Base-by-base conservation (phyloP, 2,888 invertebrate genomes). In the Platerodrilus igneus region DNA sequence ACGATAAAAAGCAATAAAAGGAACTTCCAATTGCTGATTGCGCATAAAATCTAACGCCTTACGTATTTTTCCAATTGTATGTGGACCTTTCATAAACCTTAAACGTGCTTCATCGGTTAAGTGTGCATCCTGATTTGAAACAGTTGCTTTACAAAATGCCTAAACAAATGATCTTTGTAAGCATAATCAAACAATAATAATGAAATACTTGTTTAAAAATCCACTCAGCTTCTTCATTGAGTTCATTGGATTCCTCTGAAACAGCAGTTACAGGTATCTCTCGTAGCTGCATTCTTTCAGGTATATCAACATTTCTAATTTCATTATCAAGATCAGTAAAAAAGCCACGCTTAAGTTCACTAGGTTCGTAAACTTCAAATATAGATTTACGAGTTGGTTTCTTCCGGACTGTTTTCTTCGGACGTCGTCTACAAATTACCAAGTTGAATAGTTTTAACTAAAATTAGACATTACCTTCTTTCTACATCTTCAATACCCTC, bases 1-100 rank as follows among this genome's bases (percentile, higher is more conserved):
- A 15, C 97, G 79, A 64, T 99, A 99, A 69, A 95, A 96, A 0
- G 94, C 93, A 56, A 99, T 99, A 67, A 99, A 99, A 0, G 99
- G 97, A 23, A 97, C 95, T 72, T 99, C 97, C 50, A 94, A 74
- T 29, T 89, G 85, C 60, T 95, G 91, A 64, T 94, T 95, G 22
- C 96, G 73, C 81, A 99, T 95, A 62, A 95, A 95, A 59, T 95
- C 92, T 13, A 99, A 69, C 0, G 93, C 92, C 66, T 94, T 92
- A 27, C 86, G 82, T 33, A 97, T 96, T 71, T 95, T 95, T n/a
- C 79, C 80, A 11, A 90, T 75, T 0, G 88, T 81, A 72, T 66
- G 81, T 50, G 68, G 82, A 49, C 74, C 86, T 68, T 83, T 83
- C 3, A 75, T 74, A 36, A 74, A 69, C 48, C 75, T 66, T 34